A percentile compares a stretch with the other conserved stretches of the same genome.
phyloP scores from a whole-genome alignment of 2,888 invertebrate species.

The Drosophila koepferae region DNA sequence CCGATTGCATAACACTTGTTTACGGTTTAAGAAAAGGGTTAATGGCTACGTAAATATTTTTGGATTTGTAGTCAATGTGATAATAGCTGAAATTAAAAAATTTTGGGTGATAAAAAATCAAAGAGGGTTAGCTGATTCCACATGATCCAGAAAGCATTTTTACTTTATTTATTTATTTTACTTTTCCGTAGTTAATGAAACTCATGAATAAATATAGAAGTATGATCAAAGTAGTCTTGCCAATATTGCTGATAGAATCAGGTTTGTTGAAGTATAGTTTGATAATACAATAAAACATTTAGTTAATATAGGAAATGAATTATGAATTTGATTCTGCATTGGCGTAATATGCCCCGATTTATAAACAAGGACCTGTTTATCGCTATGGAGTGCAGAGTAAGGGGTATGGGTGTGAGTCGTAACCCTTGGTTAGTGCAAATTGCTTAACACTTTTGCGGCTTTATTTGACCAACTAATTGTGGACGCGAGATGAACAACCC shows the following conservation, averaged over 20 bases:
- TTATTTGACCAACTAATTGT: conserved; percentile 80
- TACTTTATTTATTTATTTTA: too few species aligned
- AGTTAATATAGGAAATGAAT: background rate
- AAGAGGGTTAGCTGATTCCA: too few species aligned
- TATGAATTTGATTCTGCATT: background rate
- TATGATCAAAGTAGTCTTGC: too few species aligned
- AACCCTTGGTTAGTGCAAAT: conserved; percentile 71
- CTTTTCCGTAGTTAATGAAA: too few species aligned
- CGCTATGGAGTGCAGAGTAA: background rate
- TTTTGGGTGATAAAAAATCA: too few species aligned
- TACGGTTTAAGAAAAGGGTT: background rate
- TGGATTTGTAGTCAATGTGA: background rate
- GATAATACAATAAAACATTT: background rate
- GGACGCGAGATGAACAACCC: conserved; percentile 50
- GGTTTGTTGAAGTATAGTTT: too few species aligned
- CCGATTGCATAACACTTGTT: background rate
- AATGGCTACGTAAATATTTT: too few species aligned
- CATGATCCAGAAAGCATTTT: too few species aligned
- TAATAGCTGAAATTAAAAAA: too few species aligned
- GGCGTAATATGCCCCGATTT: background rate
- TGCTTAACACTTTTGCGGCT: conserved; percentile 78
- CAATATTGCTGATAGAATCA: too few species aligned
- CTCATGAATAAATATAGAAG: too few species aligned
- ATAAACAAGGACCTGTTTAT: background rate
- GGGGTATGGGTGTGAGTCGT: conserved; percentile 13